Evolutionary conservation across 30 jellyfish, hydroid and myxozoan species (phyloP), one percentile per base, ranked within the genome.

Genomic region (Catostylus mosaicus): DNA sequence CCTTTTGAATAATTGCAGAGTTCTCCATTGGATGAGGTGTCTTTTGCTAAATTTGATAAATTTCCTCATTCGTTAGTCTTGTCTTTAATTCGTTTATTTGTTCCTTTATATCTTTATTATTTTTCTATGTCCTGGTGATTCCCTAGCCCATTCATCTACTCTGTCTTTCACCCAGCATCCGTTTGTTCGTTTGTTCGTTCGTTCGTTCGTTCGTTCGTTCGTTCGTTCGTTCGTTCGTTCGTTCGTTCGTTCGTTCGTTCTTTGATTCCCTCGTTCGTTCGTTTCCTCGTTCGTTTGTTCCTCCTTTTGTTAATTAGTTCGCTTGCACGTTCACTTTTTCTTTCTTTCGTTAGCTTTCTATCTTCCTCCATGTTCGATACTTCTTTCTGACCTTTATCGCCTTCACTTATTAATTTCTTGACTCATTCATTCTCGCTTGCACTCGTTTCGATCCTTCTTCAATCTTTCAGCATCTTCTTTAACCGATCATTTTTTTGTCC

Each of bases 251-350:
- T 22, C 6, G 46, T 29, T 62, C 46, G 75, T 62, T 62, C 75
- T 16, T 62, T 62, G 9, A 26, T 62, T 29, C 46, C 9, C 29
- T 7, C 46, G 69, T 62, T 62, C 75, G 46, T 22, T 62, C 75
- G 46, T 62, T 62, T 45, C 7, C 5, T 11, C 46, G 75, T 62
- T 29, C n/a, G 75, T 62, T 62, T 26, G 75, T 22, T 29, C 43
- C 9, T 62, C 24, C 75, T 4, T 4, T 29, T n/a, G 75, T 29
- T 29, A 14, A 9, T 11, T 62, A 16, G 46, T 22, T 62, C 46
- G 46, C 48, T 62, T n/a, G 75, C 23, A 11, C 40, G 46, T 62
- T 4, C 75, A 43, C 26, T 22, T 32, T 14, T 62, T 10, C 26
- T 11, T 56, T 20, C 69, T 10, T n/a, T 56, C 26, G 69, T n/a